Evolutionary conservation across 2,888 invertebrate species (phyloP).

Genomic region (Clusia tigrina): DNA sequence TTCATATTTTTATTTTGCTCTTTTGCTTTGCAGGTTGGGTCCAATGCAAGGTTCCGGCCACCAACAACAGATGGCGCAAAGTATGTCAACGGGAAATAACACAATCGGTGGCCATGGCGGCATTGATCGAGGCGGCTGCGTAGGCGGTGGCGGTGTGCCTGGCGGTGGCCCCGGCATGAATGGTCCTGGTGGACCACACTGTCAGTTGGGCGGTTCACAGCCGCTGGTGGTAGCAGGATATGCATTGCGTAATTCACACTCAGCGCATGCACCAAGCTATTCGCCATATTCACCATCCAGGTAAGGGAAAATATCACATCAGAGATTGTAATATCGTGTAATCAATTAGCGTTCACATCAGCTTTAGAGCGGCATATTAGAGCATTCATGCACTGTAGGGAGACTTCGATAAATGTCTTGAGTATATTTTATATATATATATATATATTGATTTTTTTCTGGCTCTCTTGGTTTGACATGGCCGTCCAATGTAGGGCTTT

Average conservation of each 20-base stretch:
- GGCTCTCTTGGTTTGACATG: no score
- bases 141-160: constrained; percentile 44
- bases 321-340: no score
- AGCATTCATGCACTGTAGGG: no score
- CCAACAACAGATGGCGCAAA: constrained; percentile 65
- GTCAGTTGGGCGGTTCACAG: constrained; percentile 74
- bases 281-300: constrained; percentile 91
- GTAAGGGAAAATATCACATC: constrained; percentile 54
- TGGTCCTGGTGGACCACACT: constrained; percentile 68
- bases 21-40: constrained; percentile 57
- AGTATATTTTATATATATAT: no score
- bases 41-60: constrained; percentile 58
- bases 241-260: constrained; percentile 75
- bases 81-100: constrained; percentile 71
- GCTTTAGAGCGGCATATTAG: no score
- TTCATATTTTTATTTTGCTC: constrained; percentile 23
- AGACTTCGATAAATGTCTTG: no score
- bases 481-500: no score
- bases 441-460: no score
- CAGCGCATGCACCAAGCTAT: constrained; percentile 78
- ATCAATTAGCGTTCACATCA: no score
- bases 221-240: constrained; percentile 89
- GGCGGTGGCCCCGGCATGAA: constrained; percentile 32
- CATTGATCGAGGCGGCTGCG: constrained; percentile 57
- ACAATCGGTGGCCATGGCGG: constrained; percentile 64